phyloP scores from a whole-genome alignment of 1,140 invertebrate genomes.

The Papilio glaucus region DNA sequence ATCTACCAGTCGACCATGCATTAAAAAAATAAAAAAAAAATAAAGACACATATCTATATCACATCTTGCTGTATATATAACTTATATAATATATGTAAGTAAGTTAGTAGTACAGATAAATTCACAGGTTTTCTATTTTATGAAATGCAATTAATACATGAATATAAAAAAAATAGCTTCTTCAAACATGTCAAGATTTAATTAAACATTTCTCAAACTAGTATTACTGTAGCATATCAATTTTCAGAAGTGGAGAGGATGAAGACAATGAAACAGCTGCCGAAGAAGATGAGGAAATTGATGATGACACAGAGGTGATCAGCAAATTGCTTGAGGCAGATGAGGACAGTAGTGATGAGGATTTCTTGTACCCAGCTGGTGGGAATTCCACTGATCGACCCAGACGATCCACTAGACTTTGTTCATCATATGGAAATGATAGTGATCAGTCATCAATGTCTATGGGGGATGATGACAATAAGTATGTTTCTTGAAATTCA shows the following conservation, averaged over 20 bases:
- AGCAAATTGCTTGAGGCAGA: slow-evolving; percentile 68
- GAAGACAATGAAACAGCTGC: slow-evolving; percentile 50
- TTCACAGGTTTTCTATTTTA: too few species aligned
- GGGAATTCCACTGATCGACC: slow-evolving; percentile 45
- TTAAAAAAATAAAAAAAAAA: too few species aligned
- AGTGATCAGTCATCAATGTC: slow-evolving; percentile 54
- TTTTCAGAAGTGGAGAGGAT: slow-evolving; percentile 44
- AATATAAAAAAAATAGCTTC: too few species aligned
- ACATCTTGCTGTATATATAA: too few species aligned
- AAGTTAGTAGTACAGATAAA: too few species aligned
- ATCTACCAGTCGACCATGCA: too few species aligned
- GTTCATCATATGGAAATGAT: slow-evolving; percentile 54
- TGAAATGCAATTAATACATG: too few species aligned
- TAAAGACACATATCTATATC: too few species aligned
- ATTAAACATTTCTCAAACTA: too few species aligned
- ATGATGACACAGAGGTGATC: slow-evolving; percentile 72
- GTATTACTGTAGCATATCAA: too few species aligned
- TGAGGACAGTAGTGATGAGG: slow-evolving; percentile 65
- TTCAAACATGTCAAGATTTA: too few species aligned
- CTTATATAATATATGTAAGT: too few species aligned
- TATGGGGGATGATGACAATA: slow-evolving; percentile 48
- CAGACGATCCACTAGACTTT: slow-evolving; percentile 54
- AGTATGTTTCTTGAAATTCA: slow-evolving; percentile 45
- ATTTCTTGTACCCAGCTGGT: slow-evolving; percentile 52
- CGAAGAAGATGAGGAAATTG: slow-evolving; percentile 68